Conservation (phyloP, 1,140 invertebrate genomes). For the Bombus soroeensis region DNA sequence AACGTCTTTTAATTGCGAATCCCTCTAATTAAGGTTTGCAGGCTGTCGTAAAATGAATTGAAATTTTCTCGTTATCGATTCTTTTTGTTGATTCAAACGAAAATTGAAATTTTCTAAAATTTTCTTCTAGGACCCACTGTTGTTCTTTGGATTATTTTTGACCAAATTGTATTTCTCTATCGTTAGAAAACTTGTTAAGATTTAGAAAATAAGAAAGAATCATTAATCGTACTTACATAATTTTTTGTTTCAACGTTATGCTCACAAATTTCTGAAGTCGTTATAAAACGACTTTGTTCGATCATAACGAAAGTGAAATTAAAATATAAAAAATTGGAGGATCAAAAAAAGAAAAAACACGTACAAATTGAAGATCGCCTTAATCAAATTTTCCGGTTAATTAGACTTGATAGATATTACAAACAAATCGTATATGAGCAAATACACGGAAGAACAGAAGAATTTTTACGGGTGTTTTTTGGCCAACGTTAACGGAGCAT, state of each 20-base stretch:
- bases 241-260: no score
- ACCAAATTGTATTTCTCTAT: no score
- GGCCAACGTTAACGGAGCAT: constrained; percentile 17
- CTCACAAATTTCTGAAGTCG: no score
- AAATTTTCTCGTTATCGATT: background rate
- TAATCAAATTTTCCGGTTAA: background rate
- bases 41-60: background rate
- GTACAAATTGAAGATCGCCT: no score
- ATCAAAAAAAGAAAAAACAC: background rate
- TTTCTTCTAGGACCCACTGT: no score
- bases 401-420: background rate
- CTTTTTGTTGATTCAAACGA: background rate
- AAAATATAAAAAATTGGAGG: background rate
- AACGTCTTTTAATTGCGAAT: constrained; percentile 10
- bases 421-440: background rate
- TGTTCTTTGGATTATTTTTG: no score
- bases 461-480: background rate
- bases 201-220: no score
- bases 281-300: no score
- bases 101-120: no score
- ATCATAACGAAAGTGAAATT: no score
- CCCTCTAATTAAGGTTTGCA: background rate
- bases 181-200: no score
- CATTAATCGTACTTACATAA: no score
- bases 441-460: background rate